Conservation (phyloP, 1,140 invertebrate genomes). For the Berghia stephanieae region DNA sequence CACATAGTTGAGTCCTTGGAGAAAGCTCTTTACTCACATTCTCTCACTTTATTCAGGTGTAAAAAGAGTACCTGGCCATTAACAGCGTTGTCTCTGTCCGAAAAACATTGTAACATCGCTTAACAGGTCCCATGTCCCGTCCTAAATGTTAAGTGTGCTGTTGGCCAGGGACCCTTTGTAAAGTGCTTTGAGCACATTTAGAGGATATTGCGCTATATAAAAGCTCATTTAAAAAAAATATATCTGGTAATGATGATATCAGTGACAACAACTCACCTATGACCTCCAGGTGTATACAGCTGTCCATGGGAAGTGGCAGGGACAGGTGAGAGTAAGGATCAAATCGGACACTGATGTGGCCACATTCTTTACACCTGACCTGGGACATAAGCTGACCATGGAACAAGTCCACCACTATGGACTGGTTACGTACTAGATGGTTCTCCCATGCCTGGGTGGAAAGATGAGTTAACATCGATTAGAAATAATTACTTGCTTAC, state of each 20-base stretch:
- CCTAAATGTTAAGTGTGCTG: no score
- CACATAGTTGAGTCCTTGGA: no score
- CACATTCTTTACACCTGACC: constrained; percentile 80
- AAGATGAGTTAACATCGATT: constrained; percentile 9
- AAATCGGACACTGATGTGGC: constrained; percentile 83
- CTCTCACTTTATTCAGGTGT: no score
- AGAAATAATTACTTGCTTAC: no score
- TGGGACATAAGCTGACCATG: constrained; percentile 90
- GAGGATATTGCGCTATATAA: no score
- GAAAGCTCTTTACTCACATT: no score
- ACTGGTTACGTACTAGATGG: constrained; percentile 80
- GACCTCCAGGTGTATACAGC: constrained; percentile 75
- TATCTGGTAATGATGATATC: background rate
- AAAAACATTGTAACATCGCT: no score
- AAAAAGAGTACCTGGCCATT: no score
- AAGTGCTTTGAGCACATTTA: no score
- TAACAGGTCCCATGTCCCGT: no score
- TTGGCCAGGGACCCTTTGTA: no score
- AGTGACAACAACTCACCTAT: constrained; percentile 54
- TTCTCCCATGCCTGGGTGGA: constrained; percentile 79
- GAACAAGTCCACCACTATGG: constrained; percentile 88
- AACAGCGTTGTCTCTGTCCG: no score
- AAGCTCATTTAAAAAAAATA: background rate
- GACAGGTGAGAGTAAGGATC: constrained; percentile 90
- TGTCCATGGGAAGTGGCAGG: constrained; percentile 78